phyloP scores from a whole-genome alignment of 2,797 vertebrate genomes.

The Pogonophryne albipinna region DNA sequence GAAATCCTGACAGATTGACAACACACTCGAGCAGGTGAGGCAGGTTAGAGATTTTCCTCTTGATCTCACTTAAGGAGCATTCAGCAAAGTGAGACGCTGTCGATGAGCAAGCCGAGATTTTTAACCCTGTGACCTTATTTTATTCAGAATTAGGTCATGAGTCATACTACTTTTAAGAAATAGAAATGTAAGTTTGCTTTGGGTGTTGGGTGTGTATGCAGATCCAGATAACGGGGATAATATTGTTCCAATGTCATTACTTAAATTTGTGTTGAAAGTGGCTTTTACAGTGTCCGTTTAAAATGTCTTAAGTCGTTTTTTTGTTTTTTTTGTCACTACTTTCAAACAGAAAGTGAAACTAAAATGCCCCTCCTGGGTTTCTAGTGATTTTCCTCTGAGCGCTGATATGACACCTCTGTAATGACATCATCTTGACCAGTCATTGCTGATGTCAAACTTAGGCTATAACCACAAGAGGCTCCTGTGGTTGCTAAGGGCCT shows the following conservation, averaged over 20 bases:
- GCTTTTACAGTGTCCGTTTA: neutral
- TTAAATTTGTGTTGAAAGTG: conserved; percentile 8
- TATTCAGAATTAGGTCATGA: conserved; percentile 6
- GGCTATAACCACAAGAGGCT: conserved; percentile 22
- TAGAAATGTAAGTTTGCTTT: conserved; percentile 4
- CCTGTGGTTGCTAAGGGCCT: conserved; percentile 31
- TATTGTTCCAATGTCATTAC: conserved; percentile 1
- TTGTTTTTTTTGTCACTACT: neutral
- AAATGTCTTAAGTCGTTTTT: neutral
- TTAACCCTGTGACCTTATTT: conserved; percentile 37
- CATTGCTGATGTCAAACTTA: conserved; percentile 32
- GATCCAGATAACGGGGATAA: neutral
- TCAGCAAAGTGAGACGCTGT: conserved; percentile 24
- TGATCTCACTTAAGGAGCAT: conserved; percentile 26
- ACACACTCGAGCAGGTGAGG: conserved; percentile 41
- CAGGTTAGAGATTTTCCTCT: conserved; percentile 48
- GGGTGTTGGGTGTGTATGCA: neutral
- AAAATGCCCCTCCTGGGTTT: neutral
- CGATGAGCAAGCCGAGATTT: conserved; percentile 11
- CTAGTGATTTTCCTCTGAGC: conserved; percentile 41
- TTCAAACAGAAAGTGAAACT: conserved; percentile 53
- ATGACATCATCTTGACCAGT: conserved; percentile 25
- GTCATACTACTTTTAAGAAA: conserved; percentile 25
- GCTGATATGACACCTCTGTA: conserved; percentile 28
- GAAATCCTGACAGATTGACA: conserved; percentile 53